Percentiles rank a stretch among this genome's conserved stretches.
Evolutionary conservation across 2,797 vertebrate genomes (phyloP).

Genomic region (Saxicola maurus): DNA sequence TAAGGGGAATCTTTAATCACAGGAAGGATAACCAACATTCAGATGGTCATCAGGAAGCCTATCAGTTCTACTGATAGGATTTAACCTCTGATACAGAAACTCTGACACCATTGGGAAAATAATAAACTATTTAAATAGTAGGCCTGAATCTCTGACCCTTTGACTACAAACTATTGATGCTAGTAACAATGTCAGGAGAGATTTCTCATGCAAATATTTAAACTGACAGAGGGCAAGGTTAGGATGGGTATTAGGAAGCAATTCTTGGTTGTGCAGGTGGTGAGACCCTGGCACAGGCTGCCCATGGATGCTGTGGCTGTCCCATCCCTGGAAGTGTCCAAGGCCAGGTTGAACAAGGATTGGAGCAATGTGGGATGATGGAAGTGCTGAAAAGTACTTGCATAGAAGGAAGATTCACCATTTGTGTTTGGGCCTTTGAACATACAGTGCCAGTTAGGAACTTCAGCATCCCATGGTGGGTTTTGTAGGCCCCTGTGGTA

Average conservation of each 20-base stretch:
- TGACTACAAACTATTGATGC: not conserved
- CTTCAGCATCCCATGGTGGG: not conserved
- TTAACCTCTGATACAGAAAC: not conserved
- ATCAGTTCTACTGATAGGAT: not conserved
- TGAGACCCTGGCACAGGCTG: fast-evolving
- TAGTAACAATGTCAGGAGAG: not conserved
- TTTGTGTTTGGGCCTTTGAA: not conserved
- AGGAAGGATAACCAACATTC: not conserved
- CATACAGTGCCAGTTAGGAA: not conserved
- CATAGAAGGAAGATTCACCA: not conserved
- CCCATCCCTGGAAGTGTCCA: not conserved
- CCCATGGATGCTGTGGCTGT: not conserved
- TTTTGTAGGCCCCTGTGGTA: not conserved
- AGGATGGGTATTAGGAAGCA: not conserved
- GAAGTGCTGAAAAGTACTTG: not conserved
- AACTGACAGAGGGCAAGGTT: not conserved
- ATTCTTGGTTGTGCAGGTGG: not conserved
- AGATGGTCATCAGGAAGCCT: not conserved
- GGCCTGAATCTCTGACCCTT: not conserved
- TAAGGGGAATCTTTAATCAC: not conserved
- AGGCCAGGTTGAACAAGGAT: fast-evolving
- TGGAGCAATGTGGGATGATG: not conserved
- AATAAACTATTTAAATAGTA: not conserved
- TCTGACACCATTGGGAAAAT: not conserved
- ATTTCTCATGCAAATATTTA: not conserved